Evolutionary conservation across 1,140 invertebrate species (phyloP), one percentile per base, ranked within the genome.

Genomic region (Drosophila truncata): DNA sequence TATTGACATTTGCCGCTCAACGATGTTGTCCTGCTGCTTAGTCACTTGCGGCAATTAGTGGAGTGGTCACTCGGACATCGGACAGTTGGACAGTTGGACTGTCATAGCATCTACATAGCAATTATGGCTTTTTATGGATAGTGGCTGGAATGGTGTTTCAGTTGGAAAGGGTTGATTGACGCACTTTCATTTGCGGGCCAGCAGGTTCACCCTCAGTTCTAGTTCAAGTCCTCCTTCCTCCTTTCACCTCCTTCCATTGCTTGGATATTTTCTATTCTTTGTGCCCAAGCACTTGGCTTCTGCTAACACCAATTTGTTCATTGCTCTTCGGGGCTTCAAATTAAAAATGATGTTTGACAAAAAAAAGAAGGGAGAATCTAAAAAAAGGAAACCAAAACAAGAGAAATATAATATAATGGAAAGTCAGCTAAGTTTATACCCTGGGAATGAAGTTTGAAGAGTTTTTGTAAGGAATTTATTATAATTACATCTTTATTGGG

Each of bases 261-360:
- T 35, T 8, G 39, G 35, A n/a, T n/a, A 25, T n/a, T 41, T 60
- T 73, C 64, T 13, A 42, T 69, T 78, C 57, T 69, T 78, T 69
- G 54, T 47, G 74, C 64, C 37, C 67, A 81, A 84, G 81, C 84
- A 88, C 84, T 88, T 88, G 84, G 78, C 84, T 88, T 84, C 85
- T 88, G 84, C 84, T 84, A 88, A 88, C 84, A 88, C 84, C 84
- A 88, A 88, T 88, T 88, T 88, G 80, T 80, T 84, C 85, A 88
- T 88, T 88, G 81, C 82, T 90, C 80, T 88, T 80, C 59, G 27
- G 27, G 70, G 79, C 72, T 77, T 77, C 82, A 91, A 82, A 90
- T 91, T 90, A 91, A 85, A 91, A 90, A 90, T 70, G 73, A 66
- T 79, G 66, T 80, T 66, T 65, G 81, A 72, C 78, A 73, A 47